Evolutionary conservation across 2,797 vertebrate genomes (phyloP).

Genomic region (Sebastes paucispinis): DNA sequence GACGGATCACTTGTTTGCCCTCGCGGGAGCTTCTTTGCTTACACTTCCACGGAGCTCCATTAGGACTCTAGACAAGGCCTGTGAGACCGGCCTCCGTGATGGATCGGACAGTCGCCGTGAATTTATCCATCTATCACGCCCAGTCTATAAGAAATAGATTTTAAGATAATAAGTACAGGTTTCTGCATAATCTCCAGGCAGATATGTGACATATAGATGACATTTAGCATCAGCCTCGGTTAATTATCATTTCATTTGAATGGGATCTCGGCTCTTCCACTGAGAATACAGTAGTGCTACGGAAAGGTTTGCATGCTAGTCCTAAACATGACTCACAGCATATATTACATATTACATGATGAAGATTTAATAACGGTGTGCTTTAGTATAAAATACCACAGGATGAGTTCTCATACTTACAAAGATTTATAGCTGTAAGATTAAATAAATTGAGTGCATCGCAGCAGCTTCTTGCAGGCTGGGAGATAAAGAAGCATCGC

Average conservation of each 20-base stretch:
- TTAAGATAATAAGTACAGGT: slow-evolving; percentile 8
- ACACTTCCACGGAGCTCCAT: slow-evolving; percentile 49
- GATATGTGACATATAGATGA: slow-evolving; percentile 32
- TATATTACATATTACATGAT: not conserved
- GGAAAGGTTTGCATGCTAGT: not conserved
- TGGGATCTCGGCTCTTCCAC: not conserved
- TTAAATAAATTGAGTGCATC: slow-evolving; percentile 16
- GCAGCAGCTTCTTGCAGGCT: not conserved
- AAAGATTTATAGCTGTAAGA: slow-evolving; percentile 8
- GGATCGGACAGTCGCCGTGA: slow-evolving; percentile 28
- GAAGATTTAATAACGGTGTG: slow-evolving; percentile 11
- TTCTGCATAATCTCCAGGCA: slow-evolving; percentile 38
- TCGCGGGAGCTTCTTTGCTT: slow-evolving; percentile 43
- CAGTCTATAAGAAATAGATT: slow-evolving; percentile 28
- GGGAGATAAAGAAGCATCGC: slow-evolving; percentile 12
- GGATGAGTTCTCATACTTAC: not conserved
- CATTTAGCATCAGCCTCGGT: slow-evolving; percentile 23
- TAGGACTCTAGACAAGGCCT: slow-evolving; percentile 30
- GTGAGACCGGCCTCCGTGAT: slow-evolving; percentile 22
- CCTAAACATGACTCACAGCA: not conserved
- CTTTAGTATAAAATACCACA: not conserved
- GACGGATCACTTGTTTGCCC: slow-evolving; percentile 62
- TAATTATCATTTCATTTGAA: slow-evolving; percentile 44
- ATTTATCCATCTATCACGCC: slow-evolving; percentile 23
- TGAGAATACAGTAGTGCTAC: not conserved